These are phyloP conservation scores for Chionoecetes opilio DNA, from an alignment of 1,140 invertebrate species.

Conservation along the genomic window DNA sequence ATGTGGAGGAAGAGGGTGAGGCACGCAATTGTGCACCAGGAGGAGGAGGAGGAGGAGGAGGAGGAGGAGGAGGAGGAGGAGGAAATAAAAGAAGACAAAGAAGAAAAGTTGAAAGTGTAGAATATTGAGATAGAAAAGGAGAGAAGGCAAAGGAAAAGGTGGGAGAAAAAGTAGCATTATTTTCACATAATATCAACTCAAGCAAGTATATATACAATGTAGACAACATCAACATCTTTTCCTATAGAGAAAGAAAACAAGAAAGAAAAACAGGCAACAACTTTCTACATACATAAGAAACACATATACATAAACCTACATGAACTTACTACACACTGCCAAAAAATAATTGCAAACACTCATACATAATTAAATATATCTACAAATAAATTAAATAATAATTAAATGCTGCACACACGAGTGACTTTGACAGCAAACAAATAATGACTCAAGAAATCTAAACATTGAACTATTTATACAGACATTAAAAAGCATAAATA, in stretches of 20 bases:
- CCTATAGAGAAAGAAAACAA: not conserved
- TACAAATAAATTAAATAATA: not conserved
- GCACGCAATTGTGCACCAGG: not conserved
- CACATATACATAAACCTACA: not conserved
- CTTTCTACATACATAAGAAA: not conserved
- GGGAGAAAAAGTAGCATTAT: not conserved
- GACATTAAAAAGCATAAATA: slow-evolving; percentile 14
- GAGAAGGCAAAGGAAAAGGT: not conserved
- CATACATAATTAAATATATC: no score
- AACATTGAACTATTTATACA: not conserved
- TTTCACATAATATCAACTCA: not conserved
- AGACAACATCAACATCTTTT: not conserved
- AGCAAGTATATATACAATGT: not conserved
- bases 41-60: not conserved
- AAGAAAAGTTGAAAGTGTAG: not conserved
- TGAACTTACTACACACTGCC: not conserved
- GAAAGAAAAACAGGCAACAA: not conserved
- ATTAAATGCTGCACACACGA: not conserved
- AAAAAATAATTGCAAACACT: not conserved
- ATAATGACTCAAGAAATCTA: not conserved
- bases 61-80: not conserved
- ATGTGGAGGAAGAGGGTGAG: not conserved
- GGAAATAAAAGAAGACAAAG: not conserved
- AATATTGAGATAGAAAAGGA: not conserved
- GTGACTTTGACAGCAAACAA: not conserved